Evolutionary conservation across 2,888 invertebrate species (phyloP).

Genomic region (Nesidiocoris tenuis): DNA sequence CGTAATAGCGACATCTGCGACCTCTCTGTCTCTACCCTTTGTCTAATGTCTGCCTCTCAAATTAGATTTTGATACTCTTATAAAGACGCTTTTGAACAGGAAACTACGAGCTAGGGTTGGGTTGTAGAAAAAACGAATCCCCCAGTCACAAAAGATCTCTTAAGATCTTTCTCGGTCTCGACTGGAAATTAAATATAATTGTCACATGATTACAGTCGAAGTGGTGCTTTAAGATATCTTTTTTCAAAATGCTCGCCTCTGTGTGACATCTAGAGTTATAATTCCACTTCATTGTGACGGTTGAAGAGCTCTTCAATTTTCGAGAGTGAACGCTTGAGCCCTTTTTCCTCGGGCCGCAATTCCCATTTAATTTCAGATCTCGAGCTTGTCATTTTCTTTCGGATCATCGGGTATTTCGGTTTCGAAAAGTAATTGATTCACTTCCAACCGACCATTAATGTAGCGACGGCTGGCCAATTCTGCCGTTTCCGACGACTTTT

Average conservation of each 20-base stretch:
- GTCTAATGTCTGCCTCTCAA: conserved; percentile 40
- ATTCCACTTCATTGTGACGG: conserved; percentile 23
- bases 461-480: too few relatives aligned
- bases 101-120: conserved; percentile 2
- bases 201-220: conserved; percentile 39
- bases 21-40: conserved; percentile 2
- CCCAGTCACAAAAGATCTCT: conserved; percentile 24
- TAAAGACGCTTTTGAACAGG: conserved; percentile 43
- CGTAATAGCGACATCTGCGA: conserved; percentile 42
- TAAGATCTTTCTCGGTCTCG: conserved; percentile 11
- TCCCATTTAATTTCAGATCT: conserved; percentile 23
- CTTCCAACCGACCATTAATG: background rate
- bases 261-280: conserved; percentile 31
- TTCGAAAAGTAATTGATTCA: background rate
- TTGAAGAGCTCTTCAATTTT: background rate
- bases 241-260: conserved; percentile 27
- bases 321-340: background rate
- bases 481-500: too few relatives aligned
- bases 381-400: conserved; percentile 29
- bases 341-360: conserved; percentile 33
- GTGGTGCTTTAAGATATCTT: conserved; percentile 39
- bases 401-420: background rate
- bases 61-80: conserved; percentile 45
- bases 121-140: conserved; percentile 21
- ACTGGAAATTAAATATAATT: conserved; percentile 44